Evolutionary conservation across 2,888 invertebrate genomes (phyloP).

Genomic region (Crocallis elinguaria): DNA sequence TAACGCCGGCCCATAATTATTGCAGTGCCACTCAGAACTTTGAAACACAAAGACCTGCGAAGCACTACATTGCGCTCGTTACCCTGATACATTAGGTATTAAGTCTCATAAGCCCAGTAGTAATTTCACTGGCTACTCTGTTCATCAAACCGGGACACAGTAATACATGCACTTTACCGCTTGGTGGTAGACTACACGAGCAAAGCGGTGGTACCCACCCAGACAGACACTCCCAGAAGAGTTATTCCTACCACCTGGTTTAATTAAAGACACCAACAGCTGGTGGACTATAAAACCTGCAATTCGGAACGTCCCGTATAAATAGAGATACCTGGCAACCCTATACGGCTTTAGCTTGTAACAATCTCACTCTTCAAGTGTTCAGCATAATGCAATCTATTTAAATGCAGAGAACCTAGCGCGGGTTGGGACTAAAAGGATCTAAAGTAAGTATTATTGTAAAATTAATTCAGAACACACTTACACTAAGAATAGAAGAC

Average conservation of each 20-base stretch:
- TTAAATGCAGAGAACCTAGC: slow-evolving; percentile 27
- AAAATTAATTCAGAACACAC: slow-evolving; percentile 26
- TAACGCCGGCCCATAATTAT: too few species aligned
- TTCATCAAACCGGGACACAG: too few species aligned
- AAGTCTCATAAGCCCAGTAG: too few species aligned
- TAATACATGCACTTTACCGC: too few species aligned
- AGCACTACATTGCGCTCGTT: too few species aligned
- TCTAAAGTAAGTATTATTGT: slow-evolving; percentile 21
- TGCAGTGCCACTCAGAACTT: too few species aligned
- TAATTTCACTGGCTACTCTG: too few species aligned
- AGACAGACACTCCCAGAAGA: too few species aligned
- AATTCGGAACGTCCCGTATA: background rate
- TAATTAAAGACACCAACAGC: background rate
- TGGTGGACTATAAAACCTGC: background rate
- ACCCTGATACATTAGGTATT: too few species aligned
- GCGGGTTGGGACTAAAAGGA: slow-evolving; percentile 19
- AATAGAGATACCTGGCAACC: background rate
- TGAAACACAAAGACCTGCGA: too few species aligned
- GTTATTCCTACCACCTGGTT: background rate
- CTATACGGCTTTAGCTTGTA: slow-evolving; percentile 11
- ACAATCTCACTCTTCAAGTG: slow-evolving; percentile 17
- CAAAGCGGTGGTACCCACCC: too few species aligned
- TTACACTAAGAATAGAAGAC: slow-evolving; percentile 12
- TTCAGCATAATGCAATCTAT: slow-evolving; percentile 30
- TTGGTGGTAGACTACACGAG: too few species aligned